phyloP scores from a whole-genome alignment of 2,888 invertebrate species.

The Stenolophus ochropezus region DNA sequence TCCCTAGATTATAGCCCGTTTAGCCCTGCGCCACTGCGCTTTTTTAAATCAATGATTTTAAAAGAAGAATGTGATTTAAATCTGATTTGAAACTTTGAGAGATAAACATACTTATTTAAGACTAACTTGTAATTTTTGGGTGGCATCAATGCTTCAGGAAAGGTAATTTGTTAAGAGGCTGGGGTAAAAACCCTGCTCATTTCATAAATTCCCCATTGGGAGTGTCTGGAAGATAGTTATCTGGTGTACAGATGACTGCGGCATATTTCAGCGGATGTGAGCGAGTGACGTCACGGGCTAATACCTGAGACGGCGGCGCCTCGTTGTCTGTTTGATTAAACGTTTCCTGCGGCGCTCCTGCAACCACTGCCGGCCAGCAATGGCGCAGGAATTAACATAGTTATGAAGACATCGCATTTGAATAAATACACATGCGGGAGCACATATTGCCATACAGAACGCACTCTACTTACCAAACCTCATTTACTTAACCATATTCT shows the following conservation, averaged over 20 bases:
- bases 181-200: neutral
- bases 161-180: conserved; percentile 22
- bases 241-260: conserved; percentile 45
- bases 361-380: conserved; percentile 22
- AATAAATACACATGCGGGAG: neutral
- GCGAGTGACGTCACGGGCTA: conserved; percentile 45
- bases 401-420: conserved; percentile 15
- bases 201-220: conserved; percentile 43
- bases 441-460: neutral
- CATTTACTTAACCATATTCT: too few relatives aligned
- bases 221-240: conserved; percentile 43
- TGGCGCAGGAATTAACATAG: conserved; percentile 16
- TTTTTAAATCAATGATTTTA: too few relatives aligned
- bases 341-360: conserved; percentile 63
- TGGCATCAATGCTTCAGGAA: too few relatives aligned
- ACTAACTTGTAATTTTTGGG: too few relatives aligned
- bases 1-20: too few relatives aligned
- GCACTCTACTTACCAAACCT: too few relatives aligned
- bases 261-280: conserved; percentile 37
- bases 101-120: too few relatives aligned
- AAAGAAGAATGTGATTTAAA: too few relatives aligned
- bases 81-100: too few relatives aligned
- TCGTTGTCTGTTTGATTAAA: conserved; percentile 68
- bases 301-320: conserved; percentile 40
- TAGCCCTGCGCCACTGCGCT: too few relatives aligned